Base-by-base conservation (phyloP, 2,888 invertebrate species). In the Agonopterix arenella region DNA sequence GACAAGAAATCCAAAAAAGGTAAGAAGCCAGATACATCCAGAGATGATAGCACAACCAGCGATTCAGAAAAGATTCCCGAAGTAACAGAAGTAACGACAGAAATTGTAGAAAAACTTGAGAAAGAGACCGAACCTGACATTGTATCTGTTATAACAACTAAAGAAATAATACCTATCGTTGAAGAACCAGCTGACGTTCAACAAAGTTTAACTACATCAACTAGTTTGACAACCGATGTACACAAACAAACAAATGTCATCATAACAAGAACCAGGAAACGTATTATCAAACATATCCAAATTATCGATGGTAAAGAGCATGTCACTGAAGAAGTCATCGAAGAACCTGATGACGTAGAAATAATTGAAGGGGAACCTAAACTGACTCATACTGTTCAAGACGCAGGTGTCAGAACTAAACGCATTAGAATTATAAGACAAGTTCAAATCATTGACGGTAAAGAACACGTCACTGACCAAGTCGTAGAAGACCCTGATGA, bases 251-350 rank as follows among this genome's bases (percentile, higher is more conserved):
- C 45, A 45, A 28, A 46, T 44, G 40, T 42, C n/a, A 50, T 46
- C 9, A 91, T 95, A 8, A 93, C 95, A 28, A 90, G 93, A 56
- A 94, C 92, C 64, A 93, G 93, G 36, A 90, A 93, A 52, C 92
- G 93, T 60, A 93, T 96, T 13, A 93, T 96, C 44, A 92, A 93
- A 61, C 93, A 93, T 60, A 92, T 95, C n/a, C 92, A 93, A 36
- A 92, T 96, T 7, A 92, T 96, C 52, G 93, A 96, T 73, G 96
- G 96, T 0, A 93, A 95, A 76, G 96, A 96, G 76, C 93, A 93
- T 54, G 90, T 95, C 0, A 94, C 93, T 2, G 96, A 96, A 80
- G 96, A 96, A 82, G 86, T 96, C 0, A 91, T 96, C 49, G 96
- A 96, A 68, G 96, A 96, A 75, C 96, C 96, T 0, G 96, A 94